Conservation (phyloP, 2,888 invertebrate species). For the Lissonota sp. region DNA sequence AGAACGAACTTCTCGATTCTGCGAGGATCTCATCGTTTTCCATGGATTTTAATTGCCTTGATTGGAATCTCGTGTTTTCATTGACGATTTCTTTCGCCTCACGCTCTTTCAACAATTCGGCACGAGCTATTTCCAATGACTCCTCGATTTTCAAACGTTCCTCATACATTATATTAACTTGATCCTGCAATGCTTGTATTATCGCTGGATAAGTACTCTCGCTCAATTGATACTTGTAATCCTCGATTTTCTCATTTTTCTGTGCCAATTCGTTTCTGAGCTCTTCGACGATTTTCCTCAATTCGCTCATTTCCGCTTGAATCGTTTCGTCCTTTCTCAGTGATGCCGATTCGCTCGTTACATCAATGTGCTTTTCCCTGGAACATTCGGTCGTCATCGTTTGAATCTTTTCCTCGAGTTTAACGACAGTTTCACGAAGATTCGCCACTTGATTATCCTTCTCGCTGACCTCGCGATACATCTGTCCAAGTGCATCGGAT, state of each 20-base stretch:
- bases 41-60: conserved; percentile 1
- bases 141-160: conserved; percentile 67
- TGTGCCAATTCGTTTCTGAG: conserved; percentile 83
- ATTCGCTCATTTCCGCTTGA: not conserved
- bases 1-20: not conserved
- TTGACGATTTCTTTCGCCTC: not conserved
- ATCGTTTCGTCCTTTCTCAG: conserved; percentile 34
- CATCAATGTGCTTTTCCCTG: conserved; percentile 11
- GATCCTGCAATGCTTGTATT: conserved; percentile 82
- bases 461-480: conserved; percentile 61
- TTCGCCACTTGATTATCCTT: conserved; percentile 68
- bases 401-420: conserved; percentile 61
- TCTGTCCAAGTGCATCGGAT: conserved; percentile 45
- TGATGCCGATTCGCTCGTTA: conserved; percentile 9
- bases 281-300: conserved; percentile 28
- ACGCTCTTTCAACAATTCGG: conserved; percentile 25
- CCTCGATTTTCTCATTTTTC: conserved; percentile 90
- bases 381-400: conserved; percentile 18
- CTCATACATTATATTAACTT: conserved; percentile 66
- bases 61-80: conserved; percentile 11
- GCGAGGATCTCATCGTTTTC: conserved; percentile 3
- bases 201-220: conserved; percentile 78
- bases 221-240: conserved; percentile 88
- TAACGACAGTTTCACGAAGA: conserved; percentile 68
- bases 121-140: conserved; percentile 34